phyloP scores from a whole-genome alignment of 1,140 invertebrate species.

The Philaenus spumarius region DNA sequence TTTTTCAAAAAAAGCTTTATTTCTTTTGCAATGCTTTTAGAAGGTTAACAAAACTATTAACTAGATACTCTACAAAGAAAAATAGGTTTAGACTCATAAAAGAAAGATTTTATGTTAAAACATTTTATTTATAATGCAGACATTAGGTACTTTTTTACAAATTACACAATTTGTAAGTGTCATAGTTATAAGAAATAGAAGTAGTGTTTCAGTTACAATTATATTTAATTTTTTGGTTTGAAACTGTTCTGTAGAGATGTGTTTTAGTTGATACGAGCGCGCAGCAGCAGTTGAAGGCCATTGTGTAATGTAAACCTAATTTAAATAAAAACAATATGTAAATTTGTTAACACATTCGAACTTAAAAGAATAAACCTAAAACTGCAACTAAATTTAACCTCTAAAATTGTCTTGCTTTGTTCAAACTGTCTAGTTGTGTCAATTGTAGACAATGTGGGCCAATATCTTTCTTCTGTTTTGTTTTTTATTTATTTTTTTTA shows the following conservation, averaged over 20 bases:
- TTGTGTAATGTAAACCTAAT: not conserved
- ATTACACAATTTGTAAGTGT: conserved; percentile 14
- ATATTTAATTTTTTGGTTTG: not conserved
- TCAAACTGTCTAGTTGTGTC: conserved; percentile 29
- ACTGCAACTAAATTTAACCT: conserved; percentile 40
- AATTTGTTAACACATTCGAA: conserved; percentile 21
- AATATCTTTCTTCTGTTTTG: conserved; percentile 21
- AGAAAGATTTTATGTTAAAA: too few species aligned
- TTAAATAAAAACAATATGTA: conserved; percentile 9
- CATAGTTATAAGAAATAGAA: not conserved
- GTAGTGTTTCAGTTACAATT: not conserved
- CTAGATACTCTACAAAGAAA: too few species aligned
- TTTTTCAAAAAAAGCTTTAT: too few species aligned
- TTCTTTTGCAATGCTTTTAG: too few species aligned
- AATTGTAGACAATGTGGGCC: not conserved
- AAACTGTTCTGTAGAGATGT: not conserved
- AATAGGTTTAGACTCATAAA: too few species aligned
- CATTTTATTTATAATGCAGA: too few species aligned
- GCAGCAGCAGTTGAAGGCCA: conserved; percentile 17
- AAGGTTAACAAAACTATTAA: too few species aligned
- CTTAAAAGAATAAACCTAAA: conserved; percentile 31
- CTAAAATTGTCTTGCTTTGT: conserved; percentile 7
- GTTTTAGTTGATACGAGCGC: not conserved
- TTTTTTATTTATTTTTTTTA: conserved; percentile 7
- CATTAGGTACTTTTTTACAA: too few species aligned